A percentile compares a stretch with the other conserved stretches of the same genome.
These are phyloP conservation scores for Poecilia wingei DNA, from an alignment of 2,797 vertebrate genomes.

Conservation along the genomic window DNA sequence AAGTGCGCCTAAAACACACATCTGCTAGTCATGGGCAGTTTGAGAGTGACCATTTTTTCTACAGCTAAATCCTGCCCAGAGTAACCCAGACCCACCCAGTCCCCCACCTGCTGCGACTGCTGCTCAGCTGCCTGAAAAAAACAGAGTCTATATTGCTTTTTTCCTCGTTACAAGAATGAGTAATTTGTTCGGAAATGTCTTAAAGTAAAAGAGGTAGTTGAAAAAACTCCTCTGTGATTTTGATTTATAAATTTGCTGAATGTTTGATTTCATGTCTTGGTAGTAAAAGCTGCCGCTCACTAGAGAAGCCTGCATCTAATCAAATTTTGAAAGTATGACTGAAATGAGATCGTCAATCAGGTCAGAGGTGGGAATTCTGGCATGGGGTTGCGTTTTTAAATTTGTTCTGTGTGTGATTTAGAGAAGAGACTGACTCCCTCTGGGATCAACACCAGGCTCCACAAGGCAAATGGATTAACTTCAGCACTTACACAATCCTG, in stretches of 20 bases:
- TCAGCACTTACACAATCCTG: background rate
- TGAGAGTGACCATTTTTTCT: background rate
- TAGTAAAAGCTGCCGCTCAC: background rate
- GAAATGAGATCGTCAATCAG: slow-evolving; percentile 12
- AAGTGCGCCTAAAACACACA: slow-evolving; percentile 52
- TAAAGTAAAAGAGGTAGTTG: slow-evolving; percentile 49
- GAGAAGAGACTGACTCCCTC: slow-evolving; percentile 5
- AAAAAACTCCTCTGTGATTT: slow-evolving; percentile 35
- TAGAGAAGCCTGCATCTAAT: slow-evolving; percentile 21
- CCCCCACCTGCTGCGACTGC: background rate
- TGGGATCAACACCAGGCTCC: background rate
- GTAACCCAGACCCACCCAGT: background rate
- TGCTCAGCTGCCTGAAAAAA: background rate
- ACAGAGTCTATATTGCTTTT: background rate
- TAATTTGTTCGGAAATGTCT: background rate
- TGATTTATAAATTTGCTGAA: slow-evolving; percentile 42
- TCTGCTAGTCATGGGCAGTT: background rate
- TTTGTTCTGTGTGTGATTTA: slow-evolving; percentile 9
- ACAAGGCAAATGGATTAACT: background rate
- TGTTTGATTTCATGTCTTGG: background rate
- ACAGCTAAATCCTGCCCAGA: background rate
- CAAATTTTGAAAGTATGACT: slow-evolving; percentile 18
- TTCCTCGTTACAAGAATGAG: background rate
- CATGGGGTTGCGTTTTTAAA: background rate
- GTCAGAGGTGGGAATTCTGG: slow-evolving; percentile 35